Conservation (phyloP, 2,113 vertebrate species). For the Callipepla squamata region DNA sequence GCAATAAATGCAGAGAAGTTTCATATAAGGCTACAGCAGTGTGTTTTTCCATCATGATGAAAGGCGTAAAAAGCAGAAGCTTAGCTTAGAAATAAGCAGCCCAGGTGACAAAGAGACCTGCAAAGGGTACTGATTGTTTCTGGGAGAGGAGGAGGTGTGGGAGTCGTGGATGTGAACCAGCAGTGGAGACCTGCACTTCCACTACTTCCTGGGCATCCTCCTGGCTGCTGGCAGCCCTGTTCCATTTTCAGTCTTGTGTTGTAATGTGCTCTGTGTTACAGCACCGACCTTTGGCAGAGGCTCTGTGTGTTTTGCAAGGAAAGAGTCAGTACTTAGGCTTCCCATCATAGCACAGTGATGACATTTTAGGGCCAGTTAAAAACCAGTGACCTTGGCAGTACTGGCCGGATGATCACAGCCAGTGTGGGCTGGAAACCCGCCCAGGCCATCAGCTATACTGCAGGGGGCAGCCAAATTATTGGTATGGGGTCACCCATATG, state of each 20-base stretch:
- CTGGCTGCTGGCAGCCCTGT: neutral
- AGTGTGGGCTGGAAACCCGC: neutral
- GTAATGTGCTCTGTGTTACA: neutral
- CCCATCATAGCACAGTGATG: neutral
- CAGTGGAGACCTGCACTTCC: neutral
- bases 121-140: neutral
- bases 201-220: neutral
- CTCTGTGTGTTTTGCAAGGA: neutral
- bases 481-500: fast-evolving
- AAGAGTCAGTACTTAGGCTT: neutral
- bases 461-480: neutral
- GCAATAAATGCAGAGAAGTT: conserved; percentile 13
- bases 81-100: neutral
- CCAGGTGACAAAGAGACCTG: neutral
- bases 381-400: neutral
- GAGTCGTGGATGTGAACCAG: neutral
- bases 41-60: neutral
- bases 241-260: fast-evolving
- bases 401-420: neutral
- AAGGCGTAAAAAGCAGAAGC: neutral
- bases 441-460: neutral
- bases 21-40: neutral
- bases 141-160: neutral
- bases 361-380: neutral
- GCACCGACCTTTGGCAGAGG: neutral